Evolutionary conservation across 1,140 invertebrate species (phyloP).

Genomic region (Calycopis cecrops): DNA sequence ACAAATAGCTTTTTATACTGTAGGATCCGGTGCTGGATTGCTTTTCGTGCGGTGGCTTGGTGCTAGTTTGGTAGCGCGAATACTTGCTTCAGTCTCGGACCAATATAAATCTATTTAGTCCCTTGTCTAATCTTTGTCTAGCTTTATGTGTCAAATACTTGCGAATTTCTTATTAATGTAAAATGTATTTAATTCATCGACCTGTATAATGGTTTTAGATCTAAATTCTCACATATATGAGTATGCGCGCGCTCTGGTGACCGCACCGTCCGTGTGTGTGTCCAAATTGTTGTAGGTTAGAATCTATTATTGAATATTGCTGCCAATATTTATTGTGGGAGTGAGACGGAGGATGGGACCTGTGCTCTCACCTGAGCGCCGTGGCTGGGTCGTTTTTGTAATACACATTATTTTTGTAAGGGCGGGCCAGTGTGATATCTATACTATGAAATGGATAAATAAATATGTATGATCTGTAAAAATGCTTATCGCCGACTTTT

Average conservation of each 20-base stretch:
- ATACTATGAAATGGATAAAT: conserved; percentile 73
- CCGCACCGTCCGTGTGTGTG: conserved; percentile 51
- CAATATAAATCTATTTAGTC: conserved; percentile 66
- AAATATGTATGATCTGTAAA: conserved; percentile 75
- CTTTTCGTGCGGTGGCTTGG: conserved; percentile 45
- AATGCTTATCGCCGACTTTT: conserved; percentile 58
- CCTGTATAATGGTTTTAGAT: conserved; percentile 73
- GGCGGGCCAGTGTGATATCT: conserved; percentile 75
- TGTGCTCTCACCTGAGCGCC: conserved; percentile 49
- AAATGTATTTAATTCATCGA: conserved; percentile 58
- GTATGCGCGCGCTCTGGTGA: conserved; percentile 42
- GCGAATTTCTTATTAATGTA: conserved; percentile 68
- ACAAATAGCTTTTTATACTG: conserved; percentile 45
- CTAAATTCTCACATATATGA: conserved; percentile 60
- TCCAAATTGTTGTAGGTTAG: conserved; percentile 67
- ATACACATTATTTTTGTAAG: conserved; percentile 74
- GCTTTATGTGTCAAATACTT: conserved; percentile 73
- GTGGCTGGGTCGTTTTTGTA: conserved; percentile 63
- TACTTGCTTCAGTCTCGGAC: conserved; percentile 70
- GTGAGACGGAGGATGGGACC: conserved; percentile 27
- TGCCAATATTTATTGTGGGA: conserved; percentile 55
- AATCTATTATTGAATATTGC: conserved; percentile 35
- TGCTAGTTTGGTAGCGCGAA: conserved; percentile 61
- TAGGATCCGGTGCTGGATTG: conserved; percentile 13
- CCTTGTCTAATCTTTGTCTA: conserved; percentile 61